Percentiles rank a stretch among this genome's conserved stretches.
Conservation (phyloP, 2,113 vertebrate genomes). For the Natator depressus region DNA sequence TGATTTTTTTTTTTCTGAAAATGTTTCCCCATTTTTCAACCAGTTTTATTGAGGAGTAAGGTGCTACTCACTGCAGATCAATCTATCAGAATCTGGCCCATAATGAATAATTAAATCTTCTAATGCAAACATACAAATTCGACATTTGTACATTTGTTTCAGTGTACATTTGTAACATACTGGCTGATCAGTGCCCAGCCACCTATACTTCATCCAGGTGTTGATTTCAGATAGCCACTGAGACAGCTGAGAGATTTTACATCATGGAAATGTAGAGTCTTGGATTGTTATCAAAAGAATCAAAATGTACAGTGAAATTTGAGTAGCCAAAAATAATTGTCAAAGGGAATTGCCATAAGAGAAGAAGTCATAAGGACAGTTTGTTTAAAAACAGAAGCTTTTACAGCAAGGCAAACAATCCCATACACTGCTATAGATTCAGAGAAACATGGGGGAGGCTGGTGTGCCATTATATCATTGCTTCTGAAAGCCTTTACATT, state of each 20-base stretch:
- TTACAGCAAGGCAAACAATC: background rate
- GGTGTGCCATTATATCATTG: background rate
- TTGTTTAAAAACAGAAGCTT: background rate
- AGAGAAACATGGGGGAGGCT: background rate
- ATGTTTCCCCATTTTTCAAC: background rate
- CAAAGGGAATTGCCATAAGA: background rate
- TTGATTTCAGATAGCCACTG: background rate
- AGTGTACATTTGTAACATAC: background rate
- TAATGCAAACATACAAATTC: background rate
- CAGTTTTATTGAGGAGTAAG: background rate
- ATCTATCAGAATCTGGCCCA: background rate
- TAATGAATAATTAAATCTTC: background rate
- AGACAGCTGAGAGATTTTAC: background rate
- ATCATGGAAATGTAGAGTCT: constrained; percentile 6
- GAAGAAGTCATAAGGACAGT: background rate
- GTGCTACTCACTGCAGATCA: background rate
- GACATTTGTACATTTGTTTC: background rate
- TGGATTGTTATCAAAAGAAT: background rate
- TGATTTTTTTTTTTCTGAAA: background rate
- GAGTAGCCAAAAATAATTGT: background rate
- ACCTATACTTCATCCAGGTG: background rate
- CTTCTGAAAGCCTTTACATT: background rate
- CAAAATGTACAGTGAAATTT: background rate
- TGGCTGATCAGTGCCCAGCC: background rate
- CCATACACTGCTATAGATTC: background rate